A percentile compares a stretch with the other conserved stretches of the same genome.
phyloP scores from a whole-genome alignment of 2,113 vertebrate genomes.

The Cynocephalus volans region DNA sequence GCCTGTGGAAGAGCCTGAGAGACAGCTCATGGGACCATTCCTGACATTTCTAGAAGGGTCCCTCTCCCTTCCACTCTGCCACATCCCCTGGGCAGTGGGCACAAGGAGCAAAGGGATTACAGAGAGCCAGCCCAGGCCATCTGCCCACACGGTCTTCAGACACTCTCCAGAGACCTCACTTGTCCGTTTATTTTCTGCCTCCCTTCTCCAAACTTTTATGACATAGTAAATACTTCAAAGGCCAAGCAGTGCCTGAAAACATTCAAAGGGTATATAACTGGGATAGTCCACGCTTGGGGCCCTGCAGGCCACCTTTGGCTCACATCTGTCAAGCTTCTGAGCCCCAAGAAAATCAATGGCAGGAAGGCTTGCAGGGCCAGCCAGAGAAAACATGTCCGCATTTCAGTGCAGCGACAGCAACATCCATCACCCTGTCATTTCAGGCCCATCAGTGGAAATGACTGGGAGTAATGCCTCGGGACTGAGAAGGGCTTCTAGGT shows the following conservation, averaged over 20 bases:
- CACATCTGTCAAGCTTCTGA: conserved; percentile 46
- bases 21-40: neutral
- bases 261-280: neutral
- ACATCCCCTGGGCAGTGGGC: no score
- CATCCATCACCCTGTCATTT: conserved; percentile 26
- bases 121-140: no score
- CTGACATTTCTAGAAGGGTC: neutral
- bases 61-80: neutral
- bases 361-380: neutral
- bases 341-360: conserved; percentile 40
- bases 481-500: neutral
- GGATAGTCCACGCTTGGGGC: neutral
- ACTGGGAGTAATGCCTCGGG: neutral
- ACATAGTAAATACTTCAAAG: conserved; percentile 54
- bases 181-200: neutral
- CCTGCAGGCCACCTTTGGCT: neutral
- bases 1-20: neutral
- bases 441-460: neutral
- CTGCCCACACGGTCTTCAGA: neutral
- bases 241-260: neutral
- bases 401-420: neutral
- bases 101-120: neutral
- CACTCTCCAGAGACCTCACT: neutral
- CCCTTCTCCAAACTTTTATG: neutral
- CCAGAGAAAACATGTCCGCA: neutral